Conservation (phyloP, 2,888 invertebrate genomes). For the Thera britannica region DNA sequence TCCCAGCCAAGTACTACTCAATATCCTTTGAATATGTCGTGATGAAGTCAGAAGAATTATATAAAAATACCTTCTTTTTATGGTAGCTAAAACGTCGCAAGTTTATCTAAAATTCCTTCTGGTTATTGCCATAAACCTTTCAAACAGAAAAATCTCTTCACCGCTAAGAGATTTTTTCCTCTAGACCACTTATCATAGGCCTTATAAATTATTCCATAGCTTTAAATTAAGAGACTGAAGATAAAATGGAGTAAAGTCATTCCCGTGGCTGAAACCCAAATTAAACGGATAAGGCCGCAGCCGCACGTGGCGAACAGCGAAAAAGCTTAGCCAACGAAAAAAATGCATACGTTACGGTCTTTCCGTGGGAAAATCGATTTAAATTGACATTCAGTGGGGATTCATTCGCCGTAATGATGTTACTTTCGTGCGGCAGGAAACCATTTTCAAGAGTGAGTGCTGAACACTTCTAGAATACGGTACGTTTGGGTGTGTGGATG, state of each 20-base stretch:
- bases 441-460: background rate
- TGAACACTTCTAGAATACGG: background rate
- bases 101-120: too few relatives aligned
- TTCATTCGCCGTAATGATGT: conserved; percentile 2
- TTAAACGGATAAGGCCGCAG: conserved; percentile 31
- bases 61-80: too few relatives aligned
- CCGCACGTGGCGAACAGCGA: conserved; percentile 22
- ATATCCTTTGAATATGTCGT: too few relatives aligned
- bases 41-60: too few relatives aligned
- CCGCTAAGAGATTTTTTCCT: too few relatives aligned
- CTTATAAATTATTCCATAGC: background rate
- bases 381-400: conserved; percentile 4
- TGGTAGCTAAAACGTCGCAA: too few relatives aligned
- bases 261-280: conserved; percentile 30
- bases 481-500: background rate
- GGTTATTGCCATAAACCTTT: too few relatives aligned
- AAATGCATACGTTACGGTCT: conserved; percentile 27
- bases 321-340: conserved; percentile 29
- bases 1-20: too few relatives aligned
- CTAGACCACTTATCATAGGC: background rate
- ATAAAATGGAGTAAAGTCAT: conserved; percentile 33
- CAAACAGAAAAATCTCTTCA: too few relatives aligned
- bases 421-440: background rate
- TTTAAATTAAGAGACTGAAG: conserved; percentile 20
- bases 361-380: conserved; percentile 14